Evolutionary conservation across 2,888 invertebrate species (phyloP), one percentile per base, ranked within the genome.

Genomic region (Microctonus brassicae): DNA sequence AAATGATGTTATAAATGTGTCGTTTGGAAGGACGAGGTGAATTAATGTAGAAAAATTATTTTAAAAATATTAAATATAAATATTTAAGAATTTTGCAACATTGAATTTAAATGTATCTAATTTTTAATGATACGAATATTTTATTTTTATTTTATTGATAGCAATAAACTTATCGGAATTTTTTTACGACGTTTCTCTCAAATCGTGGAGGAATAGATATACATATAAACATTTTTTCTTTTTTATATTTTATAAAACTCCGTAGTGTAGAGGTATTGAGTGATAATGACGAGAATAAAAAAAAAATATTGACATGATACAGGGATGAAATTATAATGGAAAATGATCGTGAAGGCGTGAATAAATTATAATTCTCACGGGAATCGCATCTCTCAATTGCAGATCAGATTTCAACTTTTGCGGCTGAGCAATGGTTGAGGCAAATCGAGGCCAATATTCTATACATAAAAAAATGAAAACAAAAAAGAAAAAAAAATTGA

Each of bases 391-490:
- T 17, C 47, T 47, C 47, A 47, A 13, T 70, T 33, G 26, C 58
- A 34, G 64, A 57, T 70, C 70, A 26, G 24, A 70, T 65, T 70
- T 58, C 70, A 70, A 60, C 60, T 65, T 70, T 20, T 70, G 70
- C 24, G 70, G 70, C 65, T 42, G 42, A 34, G 11, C n/a, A 70
- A 60, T n/a, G n/a, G 39, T 55, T 65, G 58, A 33, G 17, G 42
- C 58, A 17, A 22, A 62, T 22, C 42, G 67, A 36, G 20, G 65
- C 33, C 13, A 63, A 53, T 33, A n/a, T 65, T 34, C 17, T 33
- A 20, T n/a, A 13, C 24, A n/a, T 20, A 7, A 24, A 22, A 47
- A 7, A n/a, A 17, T 17, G 7, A n/a, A 53, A 22, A 22, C 10
- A 33, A 65, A n/a, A 29, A 33, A 53, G 34, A 29, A n/a, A 52